These are phyloP conservation scores for Patella vulgata DNA, from an alignment of 1,140 invertebrate genomes.

Conservation along the genomic window DNA sequence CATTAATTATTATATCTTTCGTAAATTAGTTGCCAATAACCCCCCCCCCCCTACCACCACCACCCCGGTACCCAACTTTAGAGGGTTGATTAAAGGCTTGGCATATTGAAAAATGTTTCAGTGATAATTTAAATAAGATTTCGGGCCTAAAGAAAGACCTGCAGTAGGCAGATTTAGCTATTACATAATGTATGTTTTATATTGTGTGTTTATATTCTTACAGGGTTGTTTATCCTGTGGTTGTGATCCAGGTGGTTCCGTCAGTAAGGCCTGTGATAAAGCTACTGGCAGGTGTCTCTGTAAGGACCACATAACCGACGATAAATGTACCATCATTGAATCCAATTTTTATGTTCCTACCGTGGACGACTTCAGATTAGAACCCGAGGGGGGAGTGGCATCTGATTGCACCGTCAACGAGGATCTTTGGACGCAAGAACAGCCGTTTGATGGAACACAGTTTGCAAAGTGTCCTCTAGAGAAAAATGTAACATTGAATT, in stretches of 20 bases:
- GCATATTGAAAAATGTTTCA: too few relatives aligned
- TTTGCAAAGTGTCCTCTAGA: constrained; percentile 15
- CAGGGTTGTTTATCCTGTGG: constrained; percentile 20
- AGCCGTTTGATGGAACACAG: constrained; percentile 20
- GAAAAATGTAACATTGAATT: not conserved
- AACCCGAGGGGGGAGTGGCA: constrained; percentile 7
- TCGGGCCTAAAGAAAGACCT: too few relatives aligned
- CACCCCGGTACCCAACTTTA: not conserved
- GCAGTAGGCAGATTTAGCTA: too few relatives aligned
- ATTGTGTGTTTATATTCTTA: not conserved
- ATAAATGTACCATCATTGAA: constrained; percentile 15
- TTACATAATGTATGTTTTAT: too few relatives aligned
- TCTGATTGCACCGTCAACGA: constrained; percentile 2
- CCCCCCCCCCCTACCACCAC: not conserved
- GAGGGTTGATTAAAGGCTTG: too few relatives aligned
- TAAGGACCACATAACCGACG: constrained; percentile 7
- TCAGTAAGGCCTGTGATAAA: constrained; percentile 10
- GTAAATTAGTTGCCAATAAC: not conserved
- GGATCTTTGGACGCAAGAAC: constrained; percentile 6
- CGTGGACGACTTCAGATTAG: constrained; percentile 10
- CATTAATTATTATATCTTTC: constrained; percentile 3
- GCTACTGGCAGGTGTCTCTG: constrained; percentile 14
- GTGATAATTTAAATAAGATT: too few relatives aligned
- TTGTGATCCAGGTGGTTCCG: constrained; percentile 21
- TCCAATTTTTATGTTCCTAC: constrained; percentile 10